phyloP scores from a whole-genome alignment of 1,140 invertebrate species.

The Brachionus plicatilis region DNA sequence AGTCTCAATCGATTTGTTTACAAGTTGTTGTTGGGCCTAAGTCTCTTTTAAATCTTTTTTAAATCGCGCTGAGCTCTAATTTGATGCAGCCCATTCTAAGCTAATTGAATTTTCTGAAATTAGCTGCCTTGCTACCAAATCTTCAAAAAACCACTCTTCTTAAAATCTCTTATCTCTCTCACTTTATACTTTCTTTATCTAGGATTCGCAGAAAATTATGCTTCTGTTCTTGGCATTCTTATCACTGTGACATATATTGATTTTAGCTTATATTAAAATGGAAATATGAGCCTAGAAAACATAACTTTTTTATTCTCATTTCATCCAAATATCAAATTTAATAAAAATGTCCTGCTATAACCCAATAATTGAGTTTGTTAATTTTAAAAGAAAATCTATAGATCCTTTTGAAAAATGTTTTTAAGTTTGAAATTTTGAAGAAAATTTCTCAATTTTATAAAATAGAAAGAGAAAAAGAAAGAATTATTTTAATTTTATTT shows the following conservation, averaged over 20 bases:
- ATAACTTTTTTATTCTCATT: background rate
- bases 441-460: too few species aligned
- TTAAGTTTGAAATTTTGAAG: too few species aligned
- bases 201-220: background rate
- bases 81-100: too few species aligned
- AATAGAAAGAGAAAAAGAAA: too few species aligned
- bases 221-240: background rate
- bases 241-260: constrained; percentile 15
- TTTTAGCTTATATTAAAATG: background rate
- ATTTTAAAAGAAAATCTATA: too few species aligned
- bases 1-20: background rate
- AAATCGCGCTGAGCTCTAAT: background rate
- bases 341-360: too few species aligned
- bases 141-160: background rate
- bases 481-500: too few species aligned
- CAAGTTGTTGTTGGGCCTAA: too few species aligned
- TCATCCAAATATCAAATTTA: too few species aligned
- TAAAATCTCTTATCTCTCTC: background rate
- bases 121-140: background rate
- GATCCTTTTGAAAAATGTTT: too few species aligned
- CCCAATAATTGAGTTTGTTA: too few species aligned
- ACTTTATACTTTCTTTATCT: background rate
- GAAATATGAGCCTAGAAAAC: background rate
- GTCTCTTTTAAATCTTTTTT: background rate
- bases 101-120: too few species aligned